These are phyloP conservation scores for Pelobates cultripes DNA, from an alignment of 2,797 vertebrate genomes.

Conservation along the genomic window DNA sequence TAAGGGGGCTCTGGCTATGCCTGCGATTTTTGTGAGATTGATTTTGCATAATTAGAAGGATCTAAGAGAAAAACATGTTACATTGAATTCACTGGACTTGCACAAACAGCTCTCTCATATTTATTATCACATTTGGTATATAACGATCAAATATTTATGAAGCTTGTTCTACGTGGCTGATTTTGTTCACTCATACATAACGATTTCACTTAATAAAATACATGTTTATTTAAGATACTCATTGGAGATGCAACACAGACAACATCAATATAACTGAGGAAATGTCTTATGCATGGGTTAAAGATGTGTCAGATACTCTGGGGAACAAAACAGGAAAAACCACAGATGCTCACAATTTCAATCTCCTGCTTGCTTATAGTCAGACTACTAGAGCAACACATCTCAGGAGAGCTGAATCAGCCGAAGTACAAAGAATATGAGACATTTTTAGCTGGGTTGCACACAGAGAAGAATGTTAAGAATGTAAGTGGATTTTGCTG, in stretches of 20 bases:
- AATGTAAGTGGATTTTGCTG: constrained; percentile 49
- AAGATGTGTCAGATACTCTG: constrained; percentile 8
- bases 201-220: background rate
- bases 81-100: too few species aligned
- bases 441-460: constrained; percentile 28
- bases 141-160: too few species aligned
- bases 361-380: constrained; percentile 25
- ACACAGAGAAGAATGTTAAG: constrained; percentile 41
- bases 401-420: constrained; percentile 53
- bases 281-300: constrained; percentile 22
- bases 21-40: too few species aligned
- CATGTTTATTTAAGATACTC: background rate
- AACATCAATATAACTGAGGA: background rate
- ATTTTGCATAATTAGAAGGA: too few species aligned
- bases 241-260: background rate
- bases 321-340: constrained; percentile 30
- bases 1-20: too few species aligned
- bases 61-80: too few species aligned
- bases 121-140: too few species aligned
- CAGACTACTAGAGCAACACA: constrained; percentile 46
- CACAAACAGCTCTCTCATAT: too few species aligned
- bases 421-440: constrained; percentile 29
- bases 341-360: constrained; percentile 51
- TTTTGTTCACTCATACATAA: too few species aligned
- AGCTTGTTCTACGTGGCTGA: too few species aligned